These are phyloP conservation scores for Melitaea athalia DNA, from an alignment of 2,888 invertebrate species.

Conservation along the genomic window DNA sequence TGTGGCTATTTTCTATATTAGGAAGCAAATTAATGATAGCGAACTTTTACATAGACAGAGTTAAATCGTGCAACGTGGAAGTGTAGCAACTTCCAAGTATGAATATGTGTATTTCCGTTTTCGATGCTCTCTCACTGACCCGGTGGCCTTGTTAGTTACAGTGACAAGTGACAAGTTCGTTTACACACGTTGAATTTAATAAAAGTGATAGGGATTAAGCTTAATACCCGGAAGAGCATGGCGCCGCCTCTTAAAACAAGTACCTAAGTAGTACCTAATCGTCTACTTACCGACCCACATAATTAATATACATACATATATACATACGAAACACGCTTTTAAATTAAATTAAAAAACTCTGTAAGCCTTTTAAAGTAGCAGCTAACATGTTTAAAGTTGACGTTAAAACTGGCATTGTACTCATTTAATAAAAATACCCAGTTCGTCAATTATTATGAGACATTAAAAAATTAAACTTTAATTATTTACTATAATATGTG, in stretches of 20 bases:
- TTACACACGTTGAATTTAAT: conserved; percentile 26
- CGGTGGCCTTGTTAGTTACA: conserved; percentile 46
- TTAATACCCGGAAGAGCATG: conserved; percentile 15
- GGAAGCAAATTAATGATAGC: conserved; percentile 4
- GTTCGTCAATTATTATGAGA: too few species aligned
- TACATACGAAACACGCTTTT: background rate
- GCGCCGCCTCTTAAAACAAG: conserved; percentile 1
- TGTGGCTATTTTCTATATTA: background rate
- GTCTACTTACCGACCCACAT: background rate
- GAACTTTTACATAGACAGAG: conserved; percentile 7
- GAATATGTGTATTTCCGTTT: conserved; percentile 34
- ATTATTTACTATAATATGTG: too few species aligned
- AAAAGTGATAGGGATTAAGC: conserved; percentile 14
- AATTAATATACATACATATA: too few species aligned
- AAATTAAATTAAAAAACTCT: background rate
- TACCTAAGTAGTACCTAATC: conserved; percentile 2
- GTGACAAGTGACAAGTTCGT: conserved; percentile 31
- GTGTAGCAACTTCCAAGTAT: conserved; percentile 28
- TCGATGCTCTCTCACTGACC: conserved; percentile 41
- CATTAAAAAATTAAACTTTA: too few species aligned
- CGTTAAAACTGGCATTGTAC: too few species aligned
- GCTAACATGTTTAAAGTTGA: background rate
- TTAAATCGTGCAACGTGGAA: conserved; percentile 25
- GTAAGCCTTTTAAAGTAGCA: background rate
- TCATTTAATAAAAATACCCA: background rate